Evolutionary conservation across 2,888 invertebrate genomes (phyloP).

Genomic region (Drosophila lutescens): DNA sequence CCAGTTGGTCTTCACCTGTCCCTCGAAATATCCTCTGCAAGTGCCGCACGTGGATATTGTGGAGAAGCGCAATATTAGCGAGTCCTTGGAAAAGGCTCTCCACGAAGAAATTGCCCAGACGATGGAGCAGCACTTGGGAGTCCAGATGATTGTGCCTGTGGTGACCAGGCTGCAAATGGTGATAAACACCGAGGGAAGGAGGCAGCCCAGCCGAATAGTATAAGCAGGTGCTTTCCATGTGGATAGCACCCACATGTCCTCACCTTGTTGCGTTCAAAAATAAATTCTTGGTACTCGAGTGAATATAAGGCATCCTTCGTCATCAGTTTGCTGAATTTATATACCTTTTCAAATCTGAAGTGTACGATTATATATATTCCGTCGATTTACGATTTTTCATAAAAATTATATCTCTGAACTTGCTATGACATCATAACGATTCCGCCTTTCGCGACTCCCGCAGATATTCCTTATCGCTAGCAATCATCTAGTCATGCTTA

Average conservation of each 20-base stretch:
- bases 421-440: too few species aligned
- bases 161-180: conserved; percentile 61
- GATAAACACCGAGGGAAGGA: conserved; percentile 48
- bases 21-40: conserved; percentile 55
- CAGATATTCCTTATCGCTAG: not conserved
- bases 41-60: conserved; percentile 55
- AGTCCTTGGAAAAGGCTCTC: conserved; percentile 45
- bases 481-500: not conserved
- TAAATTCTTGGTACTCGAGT: not conserved
- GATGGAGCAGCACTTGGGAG: conserved; percentile 58
- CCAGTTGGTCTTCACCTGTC: conserved; percentile 63
- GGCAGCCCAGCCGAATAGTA: conserved; percentile 9
- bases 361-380: too few species aligned
- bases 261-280: not conserved
- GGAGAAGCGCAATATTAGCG: conserved; percentile 59
- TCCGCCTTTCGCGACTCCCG: too few species aligned
- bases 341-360: too few species aligned
- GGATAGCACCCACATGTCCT: too few species aligned
- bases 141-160: conserved; percentile 67
- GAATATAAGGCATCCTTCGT: too few species aligned
- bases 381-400: too few species aligned
- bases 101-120: conserved; percentile 46
- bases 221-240: not conserved
- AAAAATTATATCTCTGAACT: too few species aligned
- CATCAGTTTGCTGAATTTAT: too few species aligned